Conservation (phyloP, 2,797 vertebrate species). For the Coregonus suidteri region DNA sequence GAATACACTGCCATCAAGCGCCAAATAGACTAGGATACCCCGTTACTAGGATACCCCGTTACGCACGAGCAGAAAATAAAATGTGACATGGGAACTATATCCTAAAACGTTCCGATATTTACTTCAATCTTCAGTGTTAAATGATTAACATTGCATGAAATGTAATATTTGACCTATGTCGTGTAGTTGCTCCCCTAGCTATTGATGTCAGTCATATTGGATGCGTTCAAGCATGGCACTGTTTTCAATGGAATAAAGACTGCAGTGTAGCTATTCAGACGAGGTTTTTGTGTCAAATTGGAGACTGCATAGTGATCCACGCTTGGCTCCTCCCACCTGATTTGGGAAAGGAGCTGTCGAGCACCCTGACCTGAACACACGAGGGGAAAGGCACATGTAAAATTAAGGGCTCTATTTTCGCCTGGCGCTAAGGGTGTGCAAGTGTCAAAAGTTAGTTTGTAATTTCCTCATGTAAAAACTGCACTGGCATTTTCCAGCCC, state of each 20-base stretch:
- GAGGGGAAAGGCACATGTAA: not conserved
- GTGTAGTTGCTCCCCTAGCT: slow-evolving; percentile 49
- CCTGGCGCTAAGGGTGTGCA: no score
- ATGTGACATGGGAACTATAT: not conserved
- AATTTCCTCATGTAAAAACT: no score
- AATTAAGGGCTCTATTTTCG: no score
- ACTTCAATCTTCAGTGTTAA: not conserved
- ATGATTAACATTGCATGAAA: slow-evolving; percentile 9
- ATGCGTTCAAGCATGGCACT: not conserved
- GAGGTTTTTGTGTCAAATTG: slow-evolving; percentile 44
- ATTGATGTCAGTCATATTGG: slow-evolving; percentile 47
- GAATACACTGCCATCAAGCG: slow-evolving; percentile 12
- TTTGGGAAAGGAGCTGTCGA: slow-evolving; percentile 35
- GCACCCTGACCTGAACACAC: slow-evolving; percentile 38
- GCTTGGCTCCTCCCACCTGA: slow-evolving; percentile 67
- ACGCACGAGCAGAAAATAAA: slow-evolving; percentile 35
- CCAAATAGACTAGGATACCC: slow-evolving; percentile 7
- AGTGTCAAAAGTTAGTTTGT: no score
- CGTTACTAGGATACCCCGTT: slow-evolving; percentile 29
- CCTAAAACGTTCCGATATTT: not conserved
- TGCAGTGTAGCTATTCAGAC: slow-evolving; percentile 29
- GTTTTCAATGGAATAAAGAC: slow-evolving; percentile 26
- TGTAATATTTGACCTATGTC: slow-evolving; percentile 58
- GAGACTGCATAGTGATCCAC: slow-evolving; percentile 54
- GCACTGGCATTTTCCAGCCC: no score